Evolutionary conservation across 2,113 vertebrate genomes (phyloP).

Genomic region (Galbula dea): DNA sequence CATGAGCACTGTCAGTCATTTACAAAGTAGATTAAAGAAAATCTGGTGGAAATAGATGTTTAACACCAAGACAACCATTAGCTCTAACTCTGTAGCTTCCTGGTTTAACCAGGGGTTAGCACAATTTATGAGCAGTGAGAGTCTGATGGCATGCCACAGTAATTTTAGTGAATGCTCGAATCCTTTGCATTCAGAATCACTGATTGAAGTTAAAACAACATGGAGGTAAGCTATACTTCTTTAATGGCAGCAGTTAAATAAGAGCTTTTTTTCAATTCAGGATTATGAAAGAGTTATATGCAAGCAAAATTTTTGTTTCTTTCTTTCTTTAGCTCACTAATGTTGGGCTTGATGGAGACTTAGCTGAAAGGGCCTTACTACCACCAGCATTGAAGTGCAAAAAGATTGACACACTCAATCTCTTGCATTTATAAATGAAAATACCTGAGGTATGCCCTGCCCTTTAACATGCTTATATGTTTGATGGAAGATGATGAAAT

Average conservation of each 20-base stretch:
- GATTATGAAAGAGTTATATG: conserved; percentile 20
- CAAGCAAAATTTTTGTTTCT: conserved; percentile 35
- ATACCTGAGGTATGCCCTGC: conserved; percentile 43
- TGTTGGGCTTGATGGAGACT: conserved; percentile 39
- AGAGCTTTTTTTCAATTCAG: conserved; percentile 19
- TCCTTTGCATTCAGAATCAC: conserved; percentile 29
- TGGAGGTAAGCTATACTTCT: conserved; percentile 28
- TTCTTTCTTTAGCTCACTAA: conserved; percentile 60
- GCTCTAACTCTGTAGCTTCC: conserved; percentile 47
- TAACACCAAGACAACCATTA: conserved; percentile 34
- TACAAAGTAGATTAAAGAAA: conserved; percentile 16
- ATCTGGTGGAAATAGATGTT: conserved; percentile 36
- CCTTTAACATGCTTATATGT: conserved; percentile 52
- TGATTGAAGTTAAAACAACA: background rate
- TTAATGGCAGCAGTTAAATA: conserved; percentile 38
- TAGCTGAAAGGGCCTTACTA: conserved; percentile 59
- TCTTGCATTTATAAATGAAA: conserved; percentile 47
- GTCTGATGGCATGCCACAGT: conserved; percentile 35
- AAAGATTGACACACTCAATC: background rate
- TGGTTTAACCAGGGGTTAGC: conserved; percentile 3
- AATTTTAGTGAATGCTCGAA: conserved; percentile 36
- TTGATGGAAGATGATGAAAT: conserved; percentile 51
- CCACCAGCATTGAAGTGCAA: conserved; percentile 57
- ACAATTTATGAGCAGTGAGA: conserved; percentile 24
- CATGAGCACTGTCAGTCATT: conserved; percentile 36